A percentile compares a stretch with the other conserved stretches of the same genome.
phyloP scores from a whole-genome alignment of 2,113 vertebrate genomes.

The Leuciscus idus region DNA sequence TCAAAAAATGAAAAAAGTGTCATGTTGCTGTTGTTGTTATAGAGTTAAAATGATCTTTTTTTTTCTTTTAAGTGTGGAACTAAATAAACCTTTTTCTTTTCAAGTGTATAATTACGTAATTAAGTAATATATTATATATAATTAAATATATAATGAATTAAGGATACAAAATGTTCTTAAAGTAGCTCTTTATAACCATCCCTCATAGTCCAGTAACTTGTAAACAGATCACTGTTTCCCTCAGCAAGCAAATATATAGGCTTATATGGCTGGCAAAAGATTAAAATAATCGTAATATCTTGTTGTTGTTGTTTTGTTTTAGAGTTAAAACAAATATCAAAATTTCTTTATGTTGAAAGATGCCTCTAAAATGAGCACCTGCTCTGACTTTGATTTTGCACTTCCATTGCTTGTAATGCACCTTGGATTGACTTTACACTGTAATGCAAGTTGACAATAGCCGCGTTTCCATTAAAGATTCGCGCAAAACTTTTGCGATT shows the following conservation, averaged over 20 bases:
- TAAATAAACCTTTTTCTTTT: not conserved
- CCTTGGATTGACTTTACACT: constrained; percentile 39
- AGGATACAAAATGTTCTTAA: too few relatives aligned
- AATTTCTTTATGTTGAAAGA: not conserved
- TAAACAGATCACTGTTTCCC: not conserved
- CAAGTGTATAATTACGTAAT: not conserved
- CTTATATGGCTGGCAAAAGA: not conserved
- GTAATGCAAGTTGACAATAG: constrained; percentile 83
- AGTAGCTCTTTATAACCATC: not conserved
- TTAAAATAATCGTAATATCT: not conserved
- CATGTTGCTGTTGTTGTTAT: too few relatives aligned
- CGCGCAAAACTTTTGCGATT: too few relatives aligned
- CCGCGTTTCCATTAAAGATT: too few relatives aligned
- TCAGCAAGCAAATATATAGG: not conserved
- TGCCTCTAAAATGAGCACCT: not conserved
- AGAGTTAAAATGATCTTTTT: not conserved
- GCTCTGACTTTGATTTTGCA: not conserved
- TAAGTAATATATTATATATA: too few relatives aligned
- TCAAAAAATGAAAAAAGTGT: not conserved
- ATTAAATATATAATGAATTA: too few relatives aligned
- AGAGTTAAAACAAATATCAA: not conserved
- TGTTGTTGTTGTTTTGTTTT: not conserved
- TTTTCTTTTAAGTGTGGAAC: not conserved
- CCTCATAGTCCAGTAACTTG: too few relatives aligned
- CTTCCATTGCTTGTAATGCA: not conserved